Conservation (phyloP, 2,888 invertebrate species). For the Morpho helenor region DNA sequence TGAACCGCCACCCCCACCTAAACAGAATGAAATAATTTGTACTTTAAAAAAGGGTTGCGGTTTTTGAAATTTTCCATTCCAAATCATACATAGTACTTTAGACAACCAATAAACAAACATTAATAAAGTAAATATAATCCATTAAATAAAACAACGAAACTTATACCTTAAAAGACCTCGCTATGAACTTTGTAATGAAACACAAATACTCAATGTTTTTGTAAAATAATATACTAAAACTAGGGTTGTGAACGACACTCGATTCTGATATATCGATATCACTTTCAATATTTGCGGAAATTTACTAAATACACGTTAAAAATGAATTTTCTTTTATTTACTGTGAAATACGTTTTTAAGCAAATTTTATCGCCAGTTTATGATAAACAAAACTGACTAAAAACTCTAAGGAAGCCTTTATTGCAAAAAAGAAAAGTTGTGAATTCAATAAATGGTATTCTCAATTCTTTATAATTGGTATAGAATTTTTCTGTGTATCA, state of each 20-base stretch:
- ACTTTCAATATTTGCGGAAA: too few species aligned
- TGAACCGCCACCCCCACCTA: conserved; percentile 41
- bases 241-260: not conserved
- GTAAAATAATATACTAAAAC: conserved; percentile 23
- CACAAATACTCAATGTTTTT: conserved; percentile 68
- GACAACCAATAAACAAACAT: conserved; percentile 53
- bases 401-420: too few species aligned
- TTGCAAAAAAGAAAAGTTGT: too few species aligned
- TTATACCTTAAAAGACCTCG: conserved; percentile 51
- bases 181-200: conserved; percentile 47
- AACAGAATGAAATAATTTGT: conserved; percentile 64
- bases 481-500: too few species aligned
- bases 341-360: too few species aligned
- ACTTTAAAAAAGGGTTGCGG: conserved; percentile 61
- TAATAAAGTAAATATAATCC: conserved; percentile 70
- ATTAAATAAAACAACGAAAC: conserved; percentile 77
- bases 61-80: conserved; percentile 20
- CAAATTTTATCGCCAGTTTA: too few species aligned
- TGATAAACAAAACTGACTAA: too few species aligned
- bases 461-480: too few species aligned
- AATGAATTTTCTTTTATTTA: too few species aligned
- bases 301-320: too few species aligned
- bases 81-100: conserved; percentile 30
- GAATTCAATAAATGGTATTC: too few species aligned
- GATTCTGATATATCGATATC: not conserved